A percentile compares a stretch with the other conserved stretches of the same genome.
These are phyloP conservation scores for Orgyia antiqua DNA, from an alignment of 2,888 invertebrate species.

Conservation along the genomic window DNA sequence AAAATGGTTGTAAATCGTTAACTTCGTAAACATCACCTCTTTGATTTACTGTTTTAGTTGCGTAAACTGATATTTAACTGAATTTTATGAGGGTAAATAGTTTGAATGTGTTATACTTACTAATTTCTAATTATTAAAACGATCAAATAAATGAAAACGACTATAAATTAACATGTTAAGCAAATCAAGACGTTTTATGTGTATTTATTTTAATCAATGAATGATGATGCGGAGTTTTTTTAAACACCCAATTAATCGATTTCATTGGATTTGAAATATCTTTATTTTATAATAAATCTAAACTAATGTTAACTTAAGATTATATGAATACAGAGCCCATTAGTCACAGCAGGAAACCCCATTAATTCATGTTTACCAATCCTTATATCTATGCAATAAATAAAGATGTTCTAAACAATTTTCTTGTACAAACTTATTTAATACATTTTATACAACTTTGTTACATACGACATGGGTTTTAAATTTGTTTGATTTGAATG, in stretches of 20 bases:
- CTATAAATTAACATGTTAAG: constrained; percentile 31
- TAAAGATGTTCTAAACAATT: constrained; percentile 57
- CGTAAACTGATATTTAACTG: constrained; percentile 13
- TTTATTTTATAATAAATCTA: constrained; percentile 66
- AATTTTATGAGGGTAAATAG: constrained; percentile 14
- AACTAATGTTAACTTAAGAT: constrained; percentile 56
- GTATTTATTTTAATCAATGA: too few relatives aligned
- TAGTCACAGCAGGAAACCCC: constrained; percentile 67
- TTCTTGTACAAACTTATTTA: constrained; percentile 33
- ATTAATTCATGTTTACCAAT: constrained; percentile 55
- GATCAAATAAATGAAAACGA: constrained; percentile 5
- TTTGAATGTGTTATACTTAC: constrained; percentile 9
- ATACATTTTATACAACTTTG: constrained; percentile 24
- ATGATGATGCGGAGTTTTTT: too few relatives aligned
- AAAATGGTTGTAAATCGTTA: constrained; percentile 46
- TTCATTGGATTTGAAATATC: constrained; percentile 58
- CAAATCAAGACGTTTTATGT: constrained; percentile 25
- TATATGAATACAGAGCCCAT: constrained; percentile 47
- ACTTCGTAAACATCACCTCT: constrained; percentile 30
- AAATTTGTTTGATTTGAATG: constrained; percentile 20
- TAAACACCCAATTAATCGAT: constrained; percentile 52
- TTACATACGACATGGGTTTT: constrained; percentile 18
- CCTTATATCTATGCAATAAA: constrained; percentile 49
- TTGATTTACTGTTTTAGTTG: constrained; percentile 31
- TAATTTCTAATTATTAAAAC: constrained; percentile 18